Evolutionary conservation across 30 jellyfish, hydroid and myxozoan genomes (phyloP), one percentile per base, ranked within the genome.

Genomic region (Aurelia aurita): DNA sequence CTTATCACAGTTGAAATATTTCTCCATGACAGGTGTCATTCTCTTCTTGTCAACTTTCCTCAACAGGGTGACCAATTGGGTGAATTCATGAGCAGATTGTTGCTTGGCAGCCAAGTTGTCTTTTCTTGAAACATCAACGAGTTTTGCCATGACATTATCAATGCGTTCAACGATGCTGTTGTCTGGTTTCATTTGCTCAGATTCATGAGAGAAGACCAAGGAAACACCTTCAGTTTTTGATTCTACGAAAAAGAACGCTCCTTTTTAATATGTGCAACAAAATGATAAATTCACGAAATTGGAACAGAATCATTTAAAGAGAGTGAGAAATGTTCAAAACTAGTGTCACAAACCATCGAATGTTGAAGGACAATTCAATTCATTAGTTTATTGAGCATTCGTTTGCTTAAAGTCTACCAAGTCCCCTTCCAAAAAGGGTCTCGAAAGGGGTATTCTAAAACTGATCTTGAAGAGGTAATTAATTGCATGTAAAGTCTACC

Each of bases 51-150:
- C 98, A 74, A 95, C 73, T 47, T 84, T 89, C 63, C 99, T 74
- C 89, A 95, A 63, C 84, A 85, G 45, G 25, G 91, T 63, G 10
- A 95, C 99, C 83, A 95, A 49, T 35, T 89, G 80, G 83, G 97
- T 51, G 91, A 95, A 95, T 58, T 95, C 99, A 69, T 95, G 97
- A 12, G 98, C 99, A 13, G 97, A 89, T 22, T 95, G 80, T 74
- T 79, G 96, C 76, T 86, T 89, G 69, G 91, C 99, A 16, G 91
- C 86, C 44, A 87, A 49, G 46, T 43, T 46, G 57, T 13, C 47
- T 79, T 70, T 76, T 60, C 85, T 65, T 1, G 85, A 23, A 45
- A 80, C 77, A 15, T 81, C 83, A 59, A 82, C 96, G 51, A 95
- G 99, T 27, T 66, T 35, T 9, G 82, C 82, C 97, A 95, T 95